These are phyloP conservation scores for Sebastes vulpes DNA, from an alignment of 2,797 vertebrate species.

Conservation along the genomic window DNA sequence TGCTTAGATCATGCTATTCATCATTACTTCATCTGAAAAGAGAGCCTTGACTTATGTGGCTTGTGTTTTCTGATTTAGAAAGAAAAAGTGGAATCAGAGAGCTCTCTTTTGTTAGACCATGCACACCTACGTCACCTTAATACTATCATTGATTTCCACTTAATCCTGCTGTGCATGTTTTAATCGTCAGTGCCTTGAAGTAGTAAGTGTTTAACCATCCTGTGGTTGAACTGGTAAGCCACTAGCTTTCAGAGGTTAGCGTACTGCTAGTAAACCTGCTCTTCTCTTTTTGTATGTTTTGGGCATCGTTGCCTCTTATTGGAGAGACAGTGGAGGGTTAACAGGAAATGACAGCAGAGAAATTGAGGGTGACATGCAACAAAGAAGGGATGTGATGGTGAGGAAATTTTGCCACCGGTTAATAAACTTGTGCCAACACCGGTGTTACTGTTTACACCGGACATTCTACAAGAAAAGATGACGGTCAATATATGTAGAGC, in stretches of 20 bases:
- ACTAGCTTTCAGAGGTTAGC: not conserved
- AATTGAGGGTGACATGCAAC: not conserved
- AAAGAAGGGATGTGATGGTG: not conserved
- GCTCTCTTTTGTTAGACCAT: not conserved
- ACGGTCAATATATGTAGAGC: no score
- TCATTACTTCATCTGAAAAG: slow-evolving; percentile 5
- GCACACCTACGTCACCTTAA: not conserved
- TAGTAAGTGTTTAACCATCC: not conserved
- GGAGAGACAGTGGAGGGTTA: not conserved
- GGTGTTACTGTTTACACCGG: no score
- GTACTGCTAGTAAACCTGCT: not conserved
- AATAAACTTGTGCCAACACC: no score
- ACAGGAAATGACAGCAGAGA: slow-evolving; percentile 6
- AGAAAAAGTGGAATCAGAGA: not conserved
- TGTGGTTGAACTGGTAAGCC: not conserved
- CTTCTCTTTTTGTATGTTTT: not conserved
- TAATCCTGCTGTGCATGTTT: slow-evolving; percentile 3
- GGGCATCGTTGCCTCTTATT: not conserved
- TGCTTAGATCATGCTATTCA: slow-evolving; percentile 3
- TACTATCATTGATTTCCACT: not conserved
- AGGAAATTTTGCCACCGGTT: no score
- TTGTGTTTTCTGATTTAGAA: slow-evolving; percentile 1
- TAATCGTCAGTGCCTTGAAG: not conserved
- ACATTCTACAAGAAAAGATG: no score
- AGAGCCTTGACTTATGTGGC: not conserved